These are phyloP conservation scores for Tetramorium parvispinum DNA, from an alignment of 1,140 invertebrate species.

Conservation along the genomic window DNA sequence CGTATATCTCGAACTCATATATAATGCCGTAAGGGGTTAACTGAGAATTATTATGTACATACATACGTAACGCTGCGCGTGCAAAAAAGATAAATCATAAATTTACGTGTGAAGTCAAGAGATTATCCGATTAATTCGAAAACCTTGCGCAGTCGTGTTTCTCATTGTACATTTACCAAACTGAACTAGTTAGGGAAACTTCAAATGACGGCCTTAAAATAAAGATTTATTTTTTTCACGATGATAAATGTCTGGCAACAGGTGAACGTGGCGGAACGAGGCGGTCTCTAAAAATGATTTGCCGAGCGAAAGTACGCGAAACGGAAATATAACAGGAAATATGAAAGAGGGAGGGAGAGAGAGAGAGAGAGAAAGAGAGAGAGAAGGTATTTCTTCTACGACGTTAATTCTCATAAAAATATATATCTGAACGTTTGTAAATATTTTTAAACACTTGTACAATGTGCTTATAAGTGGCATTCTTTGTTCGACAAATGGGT, in stretches of 20 bases:
- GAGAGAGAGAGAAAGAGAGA: slow-evolving; percentile 15
- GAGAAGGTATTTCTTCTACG: slow-evolving; percentile 25
- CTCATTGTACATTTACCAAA: slow-evolving; percentile 67
- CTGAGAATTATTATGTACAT: slow-evolving; percentile 32
- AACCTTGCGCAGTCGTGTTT: slow-evolving; percentile 58
- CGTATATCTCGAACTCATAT: neutral
- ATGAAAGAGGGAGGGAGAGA: neutral
- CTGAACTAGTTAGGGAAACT: slow-evolving; percentile 64
- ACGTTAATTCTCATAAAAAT: slow-evolving; percentile 44
- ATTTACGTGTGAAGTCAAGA: slow-evolving; percentile 33
- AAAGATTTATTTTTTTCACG: slow-evolving; percentile 73
- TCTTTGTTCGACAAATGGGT: slow-evolving; percentile 64
- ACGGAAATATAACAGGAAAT: slow-evolving; percentile 46
- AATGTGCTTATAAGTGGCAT: slow-evolving; percentile 71
- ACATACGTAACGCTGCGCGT: slow-evolving; percentile 27
- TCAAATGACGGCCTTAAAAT: slow-evolving; percentile 73
- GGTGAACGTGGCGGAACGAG: neutral
- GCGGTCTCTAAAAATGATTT: neutral
- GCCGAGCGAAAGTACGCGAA: slow-evolving; percentile 2
- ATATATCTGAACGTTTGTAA: slow-evolving; percentile 62
- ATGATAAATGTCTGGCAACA: slow-evolving; percentile 51
- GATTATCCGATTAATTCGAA: slow-evolving; percentile 48
- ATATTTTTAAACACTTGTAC: slow-evolving; percentile 72
- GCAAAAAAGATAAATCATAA: neutral
- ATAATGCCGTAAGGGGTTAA: slow-evolving; percentile 25